These are phyloP conservation scores for Helicoverpa assulta DNA, from an alignment of 2,888 invertebrate genomes.

Conservation along the genomic window DNA sequence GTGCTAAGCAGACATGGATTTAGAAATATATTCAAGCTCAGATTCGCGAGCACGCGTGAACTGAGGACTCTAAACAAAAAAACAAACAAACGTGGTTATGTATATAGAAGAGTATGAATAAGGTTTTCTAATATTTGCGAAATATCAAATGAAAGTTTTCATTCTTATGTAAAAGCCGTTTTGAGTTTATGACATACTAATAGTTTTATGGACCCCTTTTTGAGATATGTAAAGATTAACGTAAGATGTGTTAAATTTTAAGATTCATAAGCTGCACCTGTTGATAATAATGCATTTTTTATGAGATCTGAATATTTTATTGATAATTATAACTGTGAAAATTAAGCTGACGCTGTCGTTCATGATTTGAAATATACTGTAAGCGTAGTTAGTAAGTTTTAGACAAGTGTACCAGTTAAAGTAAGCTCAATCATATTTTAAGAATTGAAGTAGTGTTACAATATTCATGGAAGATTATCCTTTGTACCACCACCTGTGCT, in stretches of 20 bases:
- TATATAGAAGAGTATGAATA: slow-evolving; percentile 22
- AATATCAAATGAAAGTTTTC: slow-evolving; percentile 51
- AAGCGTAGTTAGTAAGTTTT: too few species aligned
- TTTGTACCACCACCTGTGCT: neutral
- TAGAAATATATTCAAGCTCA: slow-evolving; percentile 28
- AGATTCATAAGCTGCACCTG: slow-evolving; percentile 1
- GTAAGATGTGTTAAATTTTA: slow-evolving; percentile 28
- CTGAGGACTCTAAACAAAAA: slow-evolving; percentile 36
- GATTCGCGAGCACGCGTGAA: slow-evolving; percentile 34
- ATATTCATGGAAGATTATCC: too few species aligned
- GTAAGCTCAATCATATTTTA: too few species aligned
- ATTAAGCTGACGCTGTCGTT: neutral
- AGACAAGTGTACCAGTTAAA: too few species aligned
- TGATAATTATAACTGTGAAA: neutral
- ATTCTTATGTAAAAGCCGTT: slow-evolving; percentile 28
- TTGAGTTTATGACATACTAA: slow-evolving; percentile 27
- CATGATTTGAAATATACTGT: too few species aligned
- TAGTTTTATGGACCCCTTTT: slow-evolving; percentile 15
- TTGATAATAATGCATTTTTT: slow-evolving; percentile 8
- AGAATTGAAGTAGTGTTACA: too few species aligned
- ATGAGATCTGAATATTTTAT: neutral
- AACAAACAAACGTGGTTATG: slow-evolving; percentile 27
- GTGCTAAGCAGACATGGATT: slow-evolving; percentile 27
- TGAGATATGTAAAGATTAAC: slow-evolving; percentile 23
- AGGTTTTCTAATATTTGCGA: slow-evolving; percentile 48